phyloP scores from a whole-genome alignment of 2,113 vertebrate genomes.

The Hypocryptadius cinnamomeus region DNA sequence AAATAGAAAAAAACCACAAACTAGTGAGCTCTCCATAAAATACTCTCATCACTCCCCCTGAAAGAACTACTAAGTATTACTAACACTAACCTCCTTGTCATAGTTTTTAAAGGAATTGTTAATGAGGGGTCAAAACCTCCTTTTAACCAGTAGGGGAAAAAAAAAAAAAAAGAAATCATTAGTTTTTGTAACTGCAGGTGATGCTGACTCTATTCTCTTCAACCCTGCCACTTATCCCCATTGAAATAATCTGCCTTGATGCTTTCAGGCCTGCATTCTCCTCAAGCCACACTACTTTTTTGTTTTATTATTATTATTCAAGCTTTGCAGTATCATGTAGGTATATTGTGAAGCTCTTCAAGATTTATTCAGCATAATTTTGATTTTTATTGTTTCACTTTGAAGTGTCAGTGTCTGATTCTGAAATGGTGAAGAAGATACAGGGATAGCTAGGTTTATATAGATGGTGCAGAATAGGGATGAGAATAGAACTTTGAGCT shows the following conservation, averaged over 20 bases:
- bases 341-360: not conserved
- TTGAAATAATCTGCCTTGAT: not conserved
- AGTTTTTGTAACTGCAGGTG: not conserved
- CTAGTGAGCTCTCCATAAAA: not conserved
- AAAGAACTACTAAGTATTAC: not conserved
- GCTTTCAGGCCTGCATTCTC: not conserved
- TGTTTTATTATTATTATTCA: not conserved
- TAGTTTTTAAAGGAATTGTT: not conserved
- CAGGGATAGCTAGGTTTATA: not conserved
- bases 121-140: not conserved
- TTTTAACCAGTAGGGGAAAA: not conserved
- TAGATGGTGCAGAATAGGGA: not conserved
- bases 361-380: not conserved
- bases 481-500: not conserved
- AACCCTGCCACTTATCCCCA: accelerated
- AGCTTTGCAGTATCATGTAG: not conserved
- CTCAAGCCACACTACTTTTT: not conserved
- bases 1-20: not conserved
- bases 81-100: not conserved
- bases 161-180: not conserved
- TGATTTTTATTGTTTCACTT: not conserved
- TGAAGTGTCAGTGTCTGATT: not conserved
- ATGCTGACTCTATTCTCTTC: not conserved
- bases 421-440: not conserved
- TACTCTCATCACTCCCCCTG: not conserved